Percentiles rank a stretch among this genome's conserved stretches.
phyloP scores from a whole-genome alignment of 2,797 vertebrate species.

The Anabacerthia variegaticeps region DNA sequence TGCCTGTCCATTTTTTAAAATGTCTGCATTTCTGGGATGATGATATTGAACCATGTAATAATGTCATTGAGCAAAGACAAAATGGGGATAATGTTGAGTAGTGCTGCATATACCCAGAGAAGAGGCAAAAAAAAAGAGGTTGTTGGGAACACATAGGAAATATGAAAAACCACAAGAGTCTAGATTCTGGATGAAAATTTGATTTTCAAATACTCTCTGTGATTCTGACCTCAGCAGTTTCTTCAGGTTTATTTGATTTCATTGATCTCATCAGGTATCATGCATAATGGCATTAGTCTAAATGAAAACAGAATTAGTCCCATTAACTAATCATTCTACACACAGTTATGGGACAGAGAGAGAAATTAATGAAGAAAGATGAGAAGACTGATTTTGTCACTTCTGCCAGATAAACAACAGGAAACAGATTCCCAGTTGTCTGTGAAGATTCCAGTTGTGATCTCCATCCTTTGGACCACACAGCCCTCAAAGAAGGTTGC shows the following conservation, averaged over 20 bases:
- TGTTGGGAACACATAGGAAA: not conserved
- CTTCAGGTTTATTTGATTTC: conserved; percentile 35
- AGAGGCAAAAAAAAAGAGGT: not conserved
- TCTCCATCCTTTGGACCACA: not conserved
- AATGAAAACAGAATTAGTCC: conserved; percentile 32
- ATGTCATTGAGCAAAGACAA: not conserved
- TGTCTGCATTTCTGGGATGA: not conserved
- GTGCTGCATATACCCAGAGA: not conserved
- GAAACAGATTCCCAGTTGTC: not conserved
- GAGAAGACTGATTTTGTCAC: conserved; percentile 20
- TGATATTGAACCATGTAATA: not conserved
- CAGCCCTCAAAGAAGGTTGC: not conserved
- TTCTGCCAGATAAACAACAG: not conserved
- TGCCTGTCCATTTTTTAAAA: not conserved
- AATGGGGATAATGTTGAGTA: not conserved
- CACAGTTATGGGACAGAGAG: not conserved
- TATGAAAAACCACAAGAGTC: not conserved
- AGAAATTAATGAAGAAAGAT: conserved; percentile 40
- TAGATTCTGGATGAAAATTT: not conserved
- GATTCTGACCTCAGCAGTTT: conserved; percentile 29
- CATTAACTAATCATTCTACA: conserved; percentile 15
- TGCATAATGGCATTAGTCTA: not conserved
- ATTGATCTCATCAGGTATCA: conserved; percentile 33
- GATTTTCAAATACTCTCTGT: not conserved
- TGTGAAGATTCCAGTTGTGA: not conserved